Percentiles rank a stretch among this genome's conserved stretches.
phyloP scores from a whole-genome alignment of 2,797 vertebrate genomes.

The Lagodon rhomboides region DNA sequence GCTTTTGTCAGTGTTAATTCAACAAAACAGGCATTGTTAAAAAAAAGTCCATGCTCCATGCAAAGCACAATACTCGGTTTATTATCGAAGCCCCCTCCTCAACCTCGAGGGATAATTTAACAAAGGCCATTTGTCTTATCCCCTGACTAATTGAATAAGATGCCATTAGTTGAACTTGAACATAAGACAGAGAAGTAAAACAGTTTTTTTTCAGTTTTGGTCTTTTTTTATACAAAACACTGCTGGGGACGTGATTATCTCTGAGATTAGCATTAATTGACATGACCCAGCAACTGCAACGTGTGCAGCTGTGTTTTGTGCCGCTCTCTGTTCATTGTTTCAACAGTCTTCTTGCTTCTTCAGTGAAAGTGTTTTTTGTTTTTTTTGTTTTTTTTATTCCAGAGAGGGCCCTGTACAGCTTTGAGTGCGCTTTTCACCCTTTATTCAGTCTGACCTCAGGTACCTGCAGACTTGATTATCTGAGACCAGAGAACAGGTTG shows the following conservation, averaged over 20 bases:
- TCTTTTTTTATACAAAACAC: slow-evolving; percentile 9
- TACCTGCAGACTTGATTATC: slow-evolving; percentile 92
- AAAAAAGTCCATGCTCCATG: slow-evolving; percentile 20
- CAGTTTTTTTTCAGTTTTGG: slow-evolving; percentile 6
- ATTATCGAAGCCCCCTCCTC: slow-evolving; percentile 13
- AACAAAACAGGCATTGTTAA: slow-evolving; percentile 33
- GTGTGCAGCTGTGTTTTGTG: background rate
- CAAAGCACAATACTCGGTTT: slow-evolving; percentile 34
- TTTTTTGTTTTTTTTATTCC: slow-evolving; percentile 26
- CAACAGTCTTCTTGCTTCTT: background rate
- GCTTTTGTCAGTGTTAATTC: background rate
- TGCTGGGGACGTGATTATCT: background rate
- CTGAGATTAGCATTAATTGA: background rate
- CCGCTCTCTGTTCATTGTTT: background rate
- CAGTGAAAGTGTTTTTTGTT: background rate
- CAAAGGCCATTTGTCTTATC: slow-evolving; percentile 23
- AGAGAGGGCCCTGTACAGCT: slow-evolving; percentile 95
- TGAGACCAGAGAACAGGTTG: slow-evolving; percentile 95
- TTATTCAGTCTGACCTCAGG: slow-evolving; percentile 96
- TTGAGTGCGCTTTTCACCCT: slow-evolving; percentile 96
- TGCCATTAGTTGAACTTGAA: slow-evolving; percentile 10
- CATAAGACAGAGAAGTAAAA: background rate
- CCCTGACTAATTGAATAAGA: slow-evolving; percentile 17
- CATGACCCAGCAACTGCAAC: background rate
- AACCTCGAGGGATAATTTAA: slow-evolving; percentile 18